phyloP scores from a whole-genome alignment of 2,113 vertebrate species.

The Telmatochromis sp. region DNA sequence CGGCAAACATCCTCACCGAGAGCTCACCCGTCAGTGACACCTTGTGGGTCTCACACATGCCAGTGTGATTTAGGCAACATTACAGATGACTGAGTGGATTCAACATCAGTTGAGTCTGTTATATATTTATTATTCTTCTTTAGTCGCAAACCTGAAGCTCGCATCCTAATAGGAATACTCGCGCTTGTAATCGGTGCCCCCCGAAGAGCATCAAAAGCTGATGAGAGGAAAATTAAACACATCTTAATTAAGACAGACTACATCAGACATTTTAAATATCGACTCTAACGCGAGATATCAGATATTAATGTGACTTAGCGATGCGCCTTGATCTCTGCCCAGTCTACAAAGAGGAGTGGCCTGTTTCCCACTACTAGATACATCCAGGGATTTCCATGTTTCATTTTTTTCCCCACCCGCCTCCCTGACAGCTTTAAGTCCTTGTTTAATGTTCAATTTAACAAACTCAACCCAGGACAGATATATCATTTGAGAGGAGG shows the following conservation, averaged over 20 bases:
- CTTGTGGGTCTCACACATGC: slow-evolving; percentile 2
- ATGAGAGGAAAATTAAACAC: slow-evolving; percentile 12
- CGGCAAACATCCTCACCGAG: not conserved
- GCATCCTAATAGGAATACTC: not conserved
- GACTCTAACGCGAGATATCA: slow-evolving; percentile 3
- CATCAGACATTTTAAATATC: slow-evolving; percentile 9
- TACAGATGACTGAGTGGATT: not conserved
- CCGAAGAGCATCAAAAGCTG: not conserved
- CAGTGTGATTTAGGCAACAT: not conserved
- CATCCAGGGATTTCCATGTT: not conserved
- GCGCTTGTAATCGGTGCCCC: not conserved
- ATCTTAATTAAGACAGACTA: slow-evolving; percentile 26
- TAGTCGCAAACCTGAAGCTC: not conserved
- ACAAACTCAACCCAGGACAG: not conserved
- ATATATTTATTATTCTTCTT: not conserved
- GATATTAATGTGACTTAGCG: slow-evolving; percentile 9
- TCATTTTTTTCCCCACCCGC: not conserved
- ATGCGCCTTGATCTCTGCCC: slow-evolving; percentile 10
- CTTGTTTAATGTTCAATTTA: not conserved
- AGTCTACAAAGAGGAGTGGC: not conserved
- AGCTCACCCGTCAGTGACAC: slow-evolving; percentile 6
- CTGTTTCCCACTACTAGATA: not conserved
- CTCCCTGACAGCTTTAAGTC: not conserved
- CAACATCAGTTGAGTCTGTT: not conserved
- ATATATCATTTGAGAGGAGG: not conserved